Base-by-base conservation (phyloP, 1,140 invertebrate genomes). In the Agraylea sexmaculata region DNA sequence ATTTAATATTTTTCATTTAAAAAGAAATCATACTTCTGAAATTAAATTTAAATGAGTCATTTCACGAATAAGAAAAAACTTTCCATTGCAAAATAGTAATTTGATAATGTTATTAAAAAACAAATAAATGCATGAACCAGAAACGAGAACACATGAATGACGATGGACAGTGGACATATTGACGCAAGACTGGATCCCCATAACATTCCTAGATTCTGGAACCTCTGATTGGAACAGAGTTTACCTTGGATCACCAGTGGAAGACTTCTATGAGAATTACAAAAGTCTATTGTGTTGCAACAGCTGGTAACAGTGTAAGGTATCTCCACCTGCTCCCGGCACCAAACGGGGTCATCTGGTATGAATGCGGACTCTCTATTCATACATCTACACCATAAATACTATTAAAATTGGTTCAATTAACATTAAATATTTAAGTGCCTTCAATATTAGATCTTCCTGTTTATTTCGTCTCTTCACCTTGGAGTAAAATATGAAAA, bases 251-350 rank as follows among this genome's bases (percentile, higher is more conserved):
- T 21, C 7, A 18, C 17, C 16, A 43, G 20, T 13, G 20, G 12
- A 13, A 42, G 44, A 38, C 59, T 56, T 51, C 53, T 42, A 51
- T 71, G 54, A 51, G 57, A 59, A 62, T 78, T 78, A 69, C 75
- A 78, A 60, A 63, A 69, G 66, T 78, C 74, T 52, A 56, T 54
- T 28, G 66, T 54, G 53, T 72, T 70, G 65, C 77, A 79, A 62
- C 70, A 73, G 51, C 67, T 49, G 37, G 69, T 69, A 48, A 59
- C 65, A 58, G 65, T 66, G n/a, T 64, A 57, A 42, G 69, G 57
- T 46, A 64, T 63, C 51, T 62, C 58, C 48, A 58, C 54, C 43
- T 60, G 50, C n/a, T 72, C 62, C 53, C 67, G 62, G 60, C 74
- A 72, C 68, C 74, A 77, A 47, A 74, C 61, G 44, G 76, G 59